phyloP scores from a whole-genome alignment of 2,113 vertebrate genomes.

The Manacus vitellinus region DNA sequence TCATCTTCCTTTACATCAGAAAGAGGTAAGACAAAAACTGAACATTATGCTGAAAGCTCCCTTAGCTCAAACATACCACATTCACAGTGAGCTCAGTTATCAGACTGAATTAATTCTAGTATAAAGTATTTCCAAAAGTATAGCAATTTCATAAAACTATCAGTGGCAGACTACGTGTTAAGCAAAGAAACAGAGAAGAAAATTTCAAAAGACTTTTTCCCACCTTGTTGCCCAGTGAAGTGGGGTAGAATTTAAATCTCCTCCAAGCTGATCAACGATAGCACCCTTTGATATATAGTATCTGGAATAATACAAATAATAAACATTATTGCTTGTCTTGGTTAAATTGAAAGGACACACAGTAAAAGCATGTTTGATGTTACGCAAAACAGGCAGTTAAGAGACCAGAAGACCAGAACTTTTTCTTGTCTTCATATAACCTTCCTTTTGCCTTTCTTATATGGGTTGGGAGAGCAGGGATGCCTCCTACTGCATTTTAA shows the following conservation, averaged over 20 bases:
- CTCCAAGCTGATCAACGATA: constrained; percentile 96
- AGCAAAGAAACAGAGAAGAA: not conserved
- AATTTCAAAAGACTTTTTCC: not conserved
- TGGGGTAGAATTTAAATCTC: constrained; percentile 97
- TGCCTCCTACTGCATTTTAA: not conserved
- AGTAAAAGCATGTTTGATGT: not conserved
- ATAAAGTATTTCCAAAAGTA: not conserved
- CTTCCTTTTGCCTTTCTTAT: not conserved
- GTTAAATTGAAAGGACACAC: not conserved
- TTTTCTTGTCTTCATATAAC: not conserved
- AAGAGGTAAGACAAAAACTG: not conserved
- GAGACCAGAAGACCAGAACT: not conserved
- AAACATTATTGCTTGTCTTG: not conserved
- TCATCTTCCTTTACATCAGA: not conserved
- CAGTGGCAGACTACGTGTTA: not conserved
- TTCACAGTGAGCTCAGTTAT: not conserved
- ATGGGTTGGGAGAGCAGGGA: not conserved
- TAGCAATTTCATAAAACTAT: not conserved
- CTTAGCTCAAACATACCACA: not conserved
- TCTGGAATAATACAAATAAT: constrained; percentile 71
- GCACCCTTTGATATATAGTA: constrained; percentile 99
- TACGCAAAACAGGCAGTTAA: not conserved
- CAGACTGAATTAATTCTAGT: not conserved
- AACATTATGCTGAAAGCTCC: not conserved
- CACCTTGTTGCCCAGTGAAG: constrained; percentile 99